phyloP scores from a whole-genome alignment of 2,888 invertebrate species.

The Eilema caniola region DNA sequence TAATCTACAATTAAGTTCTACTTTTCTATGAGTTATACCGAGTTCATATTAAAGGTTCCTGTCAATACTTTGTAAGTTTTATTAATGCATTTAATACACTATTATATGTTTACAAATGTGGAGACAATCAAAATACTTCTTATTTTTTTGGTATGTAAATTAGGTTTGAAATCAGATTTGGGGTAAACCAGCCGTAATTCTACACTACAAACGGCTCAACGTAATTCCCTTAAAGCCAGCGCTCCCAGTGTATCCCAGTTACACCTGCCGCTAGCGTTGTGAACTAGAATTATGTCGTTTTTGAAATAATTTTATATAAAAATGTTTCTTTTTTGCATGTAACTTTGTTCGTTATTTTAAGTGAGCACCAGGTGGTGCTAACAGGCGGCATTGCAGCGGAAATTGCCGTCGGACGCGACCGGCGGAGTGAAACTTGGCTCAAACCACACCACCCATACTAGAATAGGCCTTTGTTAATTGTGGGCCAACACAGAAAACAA shows the following conservation, averaged over 20 bases:
- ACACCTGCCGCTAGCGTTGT: conserved; percentile 63
- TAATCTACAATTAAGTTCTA: no score
- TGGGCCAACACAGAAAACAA: conserved; percentile 73
- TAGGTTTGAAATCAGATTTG: conserved; percentile 59
- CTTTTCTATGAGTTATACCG: no score
- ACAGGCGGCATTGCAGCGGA: conserved; percentile 71
- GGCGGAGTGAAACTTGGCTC: conserved; percentile 57
- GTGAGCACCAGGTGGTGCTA: conserved; percentile 72
- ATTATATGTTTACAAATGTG: not conserved
- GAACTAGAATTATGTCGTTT: conserved; percentile 55
- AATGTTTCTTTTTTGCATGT: conserved; percentile 45
- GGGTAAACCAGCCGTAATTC: conserved; percentile 63
- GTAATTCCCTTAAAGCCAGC: conserved; percentile 69
- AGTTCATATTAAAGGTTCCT: not conserved
- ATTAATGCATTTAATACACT: not conserved
- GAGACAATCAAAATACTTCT: not conserved
- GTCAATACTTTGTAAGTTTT: not conserved
- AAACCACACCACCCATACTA: conserved; percentile 57
- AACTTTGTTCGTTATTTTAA: conserved; percentile 63
- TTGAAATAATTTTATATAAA: conserved; percentile 58
- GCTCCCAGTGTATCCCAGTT: conserved; percentile 51
- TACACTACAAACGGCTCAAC: conserved; percentile 56
- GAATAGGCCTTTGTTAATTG: conserved; percentile 67
- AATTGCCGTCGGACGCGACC: conserved; percentile 68
- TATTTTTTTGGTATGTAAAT: conserved; percentile 41